These are phyloP conservation scores for Samia ricini DNA, from an alignment of 1,140 invertebrate genomes.

Conservation along the genomic window DNA sequence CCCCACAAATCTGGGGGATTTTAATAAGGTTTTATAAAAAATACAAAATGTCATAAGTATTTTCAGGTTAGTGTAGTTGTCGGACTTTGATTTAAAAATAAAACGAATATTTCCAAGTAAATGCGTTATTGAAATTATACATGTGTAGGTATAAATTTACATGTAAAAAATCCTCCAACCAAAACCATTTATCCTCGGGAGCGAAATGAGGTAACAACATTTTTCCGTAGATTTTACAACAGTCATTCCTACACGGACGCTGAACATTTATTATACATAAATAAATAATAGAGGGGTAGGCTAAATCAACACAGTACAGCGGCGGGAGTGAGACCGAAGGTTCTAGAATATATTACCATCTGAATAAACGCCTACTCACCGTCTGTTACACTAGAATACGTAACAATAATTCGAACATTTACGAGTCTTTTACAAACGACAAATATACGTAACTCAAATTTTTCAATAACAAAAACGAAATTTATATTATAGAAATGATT, in stretches of 20 bases:
- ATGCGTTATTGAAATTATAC: neutral
- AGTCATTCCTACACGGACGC: neutral
- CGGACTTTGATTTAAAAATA: no score
- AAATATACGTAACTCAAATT: neutral
- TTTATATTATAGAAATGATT: no score
- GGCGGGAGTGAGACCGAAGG: neutral
- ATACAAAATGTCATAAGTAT: no score
- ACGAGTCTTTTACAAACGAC: neutral
- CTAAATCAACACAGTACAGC: neutral
- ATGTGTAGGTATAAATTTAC: neutral
- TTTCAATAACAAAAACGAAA: no score
- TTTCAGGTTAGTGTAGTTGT: no score
- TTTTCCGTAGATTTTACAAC: neutral
- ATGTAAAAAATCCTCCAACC: neutral
- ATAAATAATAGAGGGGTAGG: slow-evolving; percentile 1
- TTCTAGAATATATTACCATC: slow-evolving; percentile 15
- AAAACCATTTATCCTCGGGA: neutral
- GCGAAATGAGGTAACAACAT: neutral
- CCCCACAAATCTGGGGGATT: no score
- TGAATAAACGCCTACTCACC: slow-evolving; percentile 6
- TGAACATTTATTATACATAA: neutral
- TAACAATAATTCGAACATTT: neutral
- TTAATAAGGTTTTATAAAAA: no score
- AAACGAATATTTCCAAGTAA: neutral
- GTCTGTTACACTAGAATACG: slow-evolving; percentile 4